Percentiles rank a stretch among this genome's conserved stretches.
phyloP scores from a whole-genome alignment of 2,797 vertebrate genomes.

The Melanitta fusca region DNA sequence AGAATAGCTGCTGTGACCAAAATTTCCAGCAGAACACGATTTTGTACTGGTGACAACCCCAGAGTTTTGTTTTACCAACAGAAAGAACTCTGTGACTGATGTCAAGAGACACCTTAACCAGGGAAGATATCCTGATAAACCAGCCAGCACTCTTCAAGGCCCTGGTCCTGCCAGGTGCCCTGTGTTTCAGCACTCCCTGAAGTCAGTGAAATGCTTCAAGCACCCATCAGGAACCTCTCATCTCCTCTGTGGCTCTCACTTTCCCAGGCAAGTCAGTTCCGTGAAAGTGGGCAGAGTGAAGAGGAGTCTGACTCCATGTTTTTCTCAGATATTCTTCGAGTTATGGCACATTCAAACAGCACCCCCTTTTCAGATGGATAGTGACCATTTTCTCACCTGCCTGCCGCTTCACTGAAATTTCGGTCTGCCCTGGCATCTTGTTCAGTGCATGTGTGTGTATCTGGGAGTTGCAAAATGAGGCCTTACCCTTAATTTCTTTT shows the following conservation, averaged over 20 bases:
- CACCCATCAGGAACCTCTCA: rapidly evolving
- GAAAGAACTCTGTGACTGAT: neutral
- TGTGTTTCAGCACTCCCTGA: neutral
- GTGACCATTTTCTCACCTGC: constrained; percentile 12
- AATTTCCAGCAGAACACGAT: neutral
- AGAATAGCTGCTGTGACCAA: neutral
- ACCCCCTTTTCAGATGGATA: neutral
- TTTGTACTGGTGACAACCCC: neutral
- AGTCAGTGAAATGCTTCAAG: neutral
- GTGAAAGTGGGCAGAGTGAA: neutral
- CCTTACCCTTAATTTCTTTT: constrained; percentile 52
- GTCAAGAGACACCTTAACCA: neutral
- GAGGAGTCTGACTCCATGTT: neutral
- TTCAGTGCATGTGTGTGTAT: neutral
- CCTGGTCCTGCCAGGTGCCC: rapidly evolving
- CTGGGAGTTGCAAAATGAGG: constrained; percentile 53
- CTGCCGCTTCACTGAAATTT: constrained; percentile 26
- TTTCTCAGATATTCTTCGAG: neutral
- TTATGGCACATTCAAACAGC: neutral
- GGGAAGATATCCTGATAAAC: neutral
- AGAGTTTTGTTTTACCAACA: neutral
- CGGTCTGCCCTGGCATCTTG: constrained; percentile 20
- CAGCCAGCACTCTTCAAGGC: rapidly evolving
- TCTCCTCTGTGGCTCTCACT: neutral
- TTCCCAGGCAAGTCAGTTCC: neutral